A percentile compares a stretch with the other conserved stretches of the same genome.
These are phyloP conservation scores for Stichopus horrens DNA, from an alignment of 53 echinoderm and acorn worm genomes.

Conservation along the genomic window DNA sequence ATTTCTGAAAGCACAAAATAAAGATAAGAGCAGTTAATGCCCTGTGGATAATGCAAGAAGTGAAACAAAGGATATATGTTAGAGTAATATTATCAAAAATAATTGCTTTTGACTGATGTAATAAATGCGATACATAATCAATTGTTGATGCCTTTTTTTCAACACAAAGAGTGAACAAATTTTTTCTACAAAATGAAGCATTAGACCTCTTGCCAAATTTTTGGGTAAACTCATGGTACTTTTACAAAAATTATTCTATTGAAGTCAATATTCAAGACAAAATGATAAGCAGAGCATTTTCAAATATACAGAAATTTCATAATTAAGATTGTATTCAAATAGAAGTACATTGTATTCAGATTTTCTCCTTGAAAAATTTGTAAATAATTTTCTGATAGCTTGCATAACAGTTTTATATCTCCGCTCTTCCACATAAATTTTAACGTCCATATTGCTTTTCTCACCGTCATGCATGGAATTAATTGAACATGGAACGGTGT, in stretches of 20 bases:
- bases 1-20: too few relatives aligned
- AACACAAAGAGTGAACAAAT: background rate
- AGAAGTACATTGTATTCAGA: background rate
- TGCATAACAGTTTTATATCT: background rate
- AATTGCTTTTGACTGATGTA: too few relatives aligned
- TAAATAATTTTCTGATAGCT: slow-evolving; percentile 1
- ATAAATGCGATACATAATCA: too few relatives aligned
- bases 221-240: slow-evolving; percentile 2
- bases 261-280: background rate
- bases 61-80: too few relatives aligned
- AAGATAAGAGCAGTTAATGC: too few relatives aligned
- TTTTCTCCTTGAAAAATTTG: background rate
- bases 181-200: background rate
- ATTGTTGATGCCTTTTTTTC: too few relatives aligned
- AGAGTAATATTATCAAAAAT: too few relatives aligned
- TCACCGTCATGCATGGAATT: background rate
- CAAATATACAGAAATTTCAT: too few relatives aligned
- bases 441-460: background rate
- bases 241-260: slow-evolving; percentile 6
- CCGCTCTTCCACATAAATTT: background rate
- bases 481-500: background rate
- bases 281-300: too few relatives aligned
- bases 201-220: background rate
- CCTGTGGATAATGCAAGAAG: too few relatives aligned
- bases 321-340: too few relatives aligned